Evolutionary conservation across 2,888 invertebrate species (phyloP), one percentile per base, ranked within the genome.

Genomic region (Apantesis nais): DNA sequence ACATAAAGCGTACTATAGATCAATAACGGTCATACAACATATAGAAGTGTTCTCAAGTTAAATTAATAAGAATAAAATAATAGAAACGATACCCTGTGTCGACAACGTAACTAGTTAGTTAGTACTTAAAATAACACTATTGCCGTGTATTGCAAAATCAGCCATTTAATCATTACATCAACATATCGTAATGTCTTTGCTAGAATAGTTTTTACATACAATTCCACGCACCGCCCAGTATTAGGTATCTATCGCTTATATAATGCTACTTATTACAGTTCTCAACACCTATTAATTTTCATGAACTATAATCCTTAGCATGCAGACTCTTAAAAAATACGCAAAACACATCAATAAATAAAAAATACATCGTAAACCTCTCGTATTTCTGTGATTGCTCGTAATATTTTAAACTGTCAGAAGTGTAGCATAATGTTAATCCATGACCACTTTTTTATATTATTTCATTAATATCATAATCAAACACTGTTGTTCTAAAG

Each of bases 271-370:
- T 29, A 25, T 55, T 55, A 29, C 25, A 55, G 2, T 74, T 74
- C 73, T n/a, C n/a, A n/a, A n/a, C n/a, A n/a, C n/a, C n/a, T n/a
- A n/a, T n/a, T n/a, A n/a, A 75, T 74, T 79, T 74, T 73, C 67
- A 8, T 52, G 29, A 68, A 74, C 78, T 76, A 60, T 44, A 70
- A 29, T 78, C 84, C 86, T 86, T 87, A 85, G 83, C 82, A 83
- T 72, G 80, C 71, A 81, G 72, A 68, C 77, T 68, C 74, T 76
- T 78, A 73, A 72, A 72, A 73, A 67, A 71, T 72, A 67, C 80
- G 79, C 81, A 86, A 81, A 85, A 85, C 84, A 81, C 82, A 81
- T 83, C 76, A 85, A 84, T 83, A 84, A 63, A 63, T 55, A 25
- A 25, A 25, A 25, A 5, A 55, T 12, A 44, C 2, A 9, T n/a